phyloP scores from a whole-genome alignment of 2,888 invertebrate genomes.

The Melanargia galathea region DNA sequence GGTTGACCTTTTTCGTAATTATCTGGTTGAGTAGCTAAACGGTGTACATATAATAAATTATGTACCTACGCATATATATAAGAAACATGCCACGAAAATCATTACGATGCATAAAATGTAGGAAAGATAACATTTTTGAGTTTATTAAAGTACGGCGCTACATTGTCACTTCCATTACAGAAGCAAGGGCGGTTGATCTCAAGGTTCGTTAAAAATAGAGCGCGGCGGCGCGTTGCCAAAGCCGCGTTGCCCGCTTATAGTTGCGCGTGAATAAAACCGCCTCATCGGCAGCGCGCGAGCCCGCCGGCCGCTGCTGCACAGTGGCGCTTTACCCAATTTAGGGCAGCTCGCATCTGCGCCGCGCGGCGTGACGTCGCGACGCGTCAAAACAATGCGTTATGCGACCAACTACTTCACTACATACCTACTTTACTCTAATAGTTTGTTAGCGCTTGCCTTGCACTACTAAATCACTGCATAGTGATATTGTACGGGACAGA shows the following conservation, averaged over 20 bases:
- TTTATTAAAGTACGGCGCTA: conserved; percentile 39
- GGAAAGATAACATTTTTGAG: conserved; percentile 27
- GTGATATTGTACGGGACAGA: too few species aligned
- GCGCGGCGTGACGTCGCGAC: conserved; percentile 41
- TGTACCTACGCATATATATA: too few species aligned
- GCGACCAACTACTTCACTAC: conserved; percentile 11
- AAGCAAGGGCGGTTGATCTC: conserved; percentile 78
- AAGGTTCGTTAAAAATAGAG: conserved; percentile 80
- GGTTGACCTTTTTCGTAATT: conserved; percentile 23
- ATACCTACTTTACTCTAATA: too few species aligned
- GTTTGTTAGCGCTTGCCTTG: not conserved
- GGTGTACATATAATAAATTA: not conserved
- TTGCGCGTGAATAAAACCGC: conserved; percentile 54
- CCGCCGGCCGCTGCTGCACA: conserved; percentile 48
- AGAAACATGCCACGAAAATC: not conserved
- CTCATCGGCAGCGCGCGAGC: conserved; percentile 46
- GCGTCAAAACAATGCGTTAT: conserved; percentile 37
- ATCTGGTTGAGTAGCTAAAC: conserved; percentile 7
- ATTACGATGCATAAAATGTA: conserved; percentile 39
- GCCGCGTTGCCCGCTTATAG: conserved; percentile 71
- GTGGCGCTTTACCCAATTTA: conserved; percentile 61
- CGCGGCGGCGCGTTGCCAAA: conserved; percentile 76
- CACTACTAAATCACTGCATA: not conserved
- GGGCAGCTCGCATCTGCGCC: conserved; percentile 46
- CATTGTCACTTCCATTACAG: conserved; percentile 58